Base-by-base conservation (phyloP, 2,797 vertebrate species). In the Margarornis squamiger region DNA sequence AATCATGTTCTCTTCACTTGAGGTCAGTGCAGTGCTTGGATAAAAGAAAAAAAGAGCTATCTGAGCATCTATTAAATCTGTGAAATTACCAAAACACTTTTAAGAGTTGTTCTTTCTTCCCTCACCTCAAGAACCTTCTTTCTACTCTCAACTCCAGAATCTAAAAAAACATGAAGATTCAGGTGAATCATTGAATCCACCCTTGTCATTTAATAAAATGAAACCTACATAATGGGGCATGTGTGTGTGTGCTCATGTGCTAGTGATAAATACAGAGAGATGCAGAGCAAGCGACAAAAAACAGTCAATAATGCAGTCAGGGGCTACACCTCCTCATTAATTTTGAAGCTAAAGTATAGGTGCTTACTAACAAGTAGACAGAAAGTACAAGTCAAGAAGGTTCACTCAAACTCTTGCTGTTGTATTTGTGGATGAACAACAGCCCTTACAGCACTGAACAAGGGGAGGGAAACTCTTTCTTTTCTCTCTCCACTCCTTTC, bases 201-300 rank as follows among this genome's bases (percentile, higher is more conserved):
- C 49, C 59, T 41, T 76, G 19, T 14, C 45, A 22, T 54, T 16
- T 41, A n/a, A 72, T 65, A 62, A 89, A 87, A 78, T 5, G 21
- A 76, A 76, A 92, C 22, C 27, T 41, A n/a, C 1, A 0, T 15
- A 83, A 66, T 4, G 5, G 27, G 20, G 12, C 0, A 19, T 2
- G 4, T 1, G 1, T 15, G 14, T 19, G n/a, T 5, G 19, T 22
- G 19, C 3, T 0, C 0, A 0, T 32, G 0, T 66, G 14, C n/a
- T 22, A 20, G 6, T 3, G 19, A 63, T 15, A 65, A 21, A 32
- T 2, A 43, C 7, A 66, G 9, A 61, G 9, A 72, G 18, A 61
- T 12, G 29, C 15, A 85, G 10, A 61, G 15, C 34, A 58, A 57
- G 30, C 7, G 16, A 80, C 51, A 79, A 67, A 67, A 90, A 80